Evolutionary conservation across 2,888 invertebrate genomes (phyloP), one percentile per base, ranked within the genome.

Genomic region (Alitta virens): DNA sequence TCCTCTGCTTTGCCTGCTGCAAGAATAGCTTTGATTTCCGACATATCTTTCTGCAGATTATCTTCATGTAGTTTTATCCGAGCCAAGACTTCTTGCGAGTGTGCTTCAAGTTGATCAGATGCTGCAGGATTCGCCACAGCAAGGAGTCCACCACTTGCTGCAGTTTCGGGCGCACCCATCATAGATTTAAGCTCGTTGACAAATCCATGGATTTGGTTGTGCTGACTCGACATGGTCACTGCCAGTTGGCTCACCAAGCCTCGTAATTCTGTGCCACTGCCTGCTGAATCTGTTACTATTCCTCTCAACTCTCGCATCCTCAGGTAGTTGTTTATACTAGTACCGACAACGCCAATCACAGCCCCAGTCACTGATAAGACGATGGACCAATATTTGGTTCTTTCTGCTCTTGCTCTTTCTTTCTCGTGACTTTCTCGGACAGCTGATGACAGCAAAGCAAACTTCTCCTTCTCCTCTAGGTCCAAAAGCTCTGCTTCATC

Each of bases 371-470:
- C 84, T 3, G 90, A 89, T 5, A 89, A 89, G 49, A 89, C 87
- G 60, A 91, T 86, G 66, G 89, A 89, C 88, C 91, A 91, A 79
- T 92, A 92, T 81, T 92, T 92, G 63, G 91, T 91, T 62, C 90
- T 85, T 78, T 92, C 91, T 2, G 90, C 87, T 26, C 91, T 89
- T 0, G 90, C 88, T 42, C 92, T 82, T 79, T 93, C 92, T 61
- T 90, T 86, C 79, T 93, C 92, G 75, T 93, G 92, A 21, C 90
- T 90, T 68, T 90, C 87, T 68, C 92, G 86, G 0, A 92, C 88
- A 0, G 90, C 88, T 23, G 88, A 87, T 0, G 90, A 89, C 77
- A 92, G 86, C 0, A 86, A 85, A 0, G 88, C 86, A 77, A 92
- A 92, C 26, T 67, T 65, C 42, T 75, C 90, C 2, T 91, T 82